Conservation (phyloP, 2,888 invertebrate species). For the Drosophila basisetae region DNA sequence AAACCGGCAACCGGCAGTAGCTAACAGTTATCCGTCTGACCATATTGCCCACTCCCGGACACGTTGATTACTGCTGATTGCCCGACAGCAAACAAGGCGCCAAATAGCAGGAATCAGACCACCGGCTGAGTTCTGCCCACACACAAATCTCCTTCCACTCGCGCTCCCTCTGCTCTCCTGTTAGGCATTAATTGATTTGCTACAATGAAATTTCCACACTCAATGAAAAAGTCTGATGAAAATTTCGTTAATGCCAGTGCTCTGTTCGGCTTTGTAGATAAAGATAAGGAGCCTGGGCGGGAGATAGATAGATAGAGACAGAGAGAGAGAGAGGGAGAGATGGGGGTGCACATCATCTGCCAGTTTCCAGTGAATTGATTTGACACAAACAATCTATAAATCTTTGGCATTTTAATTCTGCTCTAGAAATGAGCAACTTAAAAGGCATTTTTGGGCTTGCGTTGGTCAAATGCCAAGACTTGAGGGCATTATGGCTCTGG, state of each 20-base stretch:
- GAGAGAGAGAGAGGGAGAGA: background rate
- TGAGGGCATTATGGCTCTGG: conserved; percentile 23
- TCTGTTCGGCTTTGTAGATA: conserved; percentile 35
- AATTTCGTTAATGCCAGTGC: conserved; percentile 59
- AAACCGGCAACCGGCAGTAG: conserved; percentile 18
- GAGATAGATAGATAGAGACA: background rate
- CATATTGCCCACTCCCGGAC: conserved; percentile 34
- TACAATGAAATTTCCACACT: conserved; percentile 77
- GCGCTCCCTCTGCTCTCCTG: background rate
- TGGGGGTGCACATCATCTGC: conserved; percentile 13
- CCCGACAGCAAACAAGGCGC: conserved; percentile 70
- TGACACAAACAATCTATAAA: conserved; percentile 56
- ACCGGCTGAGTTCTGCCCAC: conserved; percentile 20
- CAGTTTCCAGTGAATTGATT: conserved; percentile 35
- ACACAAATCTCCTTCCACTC: background rate
- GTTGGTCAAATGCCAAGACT: conserved; percentile 65
- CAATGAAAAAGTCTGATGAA: conserved; percentile 58
- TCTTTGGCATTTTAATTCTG: conserved; percentile 37
- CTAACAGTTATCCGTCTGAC: conserved; percentile 45
- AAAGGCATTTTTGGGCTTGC: conserved; percentile 35
- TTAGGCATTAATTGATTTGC: conserved; percentile 75
- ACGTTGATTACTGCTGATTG: conserved; percentile 76
- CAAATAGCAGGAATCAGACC: conserved; percentile 73
- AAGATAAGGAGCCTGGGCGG: background rate
- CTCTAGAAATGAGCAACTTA: conserved; percentile 42